Evolutionary conservation across 2,888 invertebrate genomes (phyloP), one percentile per base, ranked within the genome.

Genomic region (Nomada ferruginata): DNA sequence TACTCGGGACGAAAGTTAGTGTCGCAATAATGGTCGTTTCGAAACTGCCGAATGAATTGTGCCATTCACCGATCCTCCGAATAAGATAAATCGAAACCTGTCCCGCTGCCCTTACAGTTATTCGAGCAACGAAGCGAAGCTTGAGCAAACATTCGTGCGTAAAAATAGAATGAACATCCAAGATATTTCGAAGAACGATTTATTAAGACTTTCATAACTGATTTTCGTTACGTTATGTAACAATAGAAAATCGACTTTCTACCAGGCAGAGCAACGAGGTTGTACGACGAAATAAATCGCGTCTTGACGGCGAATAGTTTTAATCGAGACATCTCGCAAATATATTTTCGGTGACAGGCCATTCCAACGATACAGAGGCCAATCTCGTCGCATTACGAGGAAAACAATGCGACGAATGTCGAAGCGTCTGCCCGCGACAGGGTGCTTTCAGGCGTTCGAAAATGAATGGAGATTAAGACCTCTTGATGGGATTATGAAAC

Each of bases 381-480:
- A 73, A 60, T 73, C 68, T 44, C 3, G 47, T n/a, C 5, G 18
- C n/a, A 53, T 52, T 69, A 59, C 60, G 81, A 15, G 20, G 42
- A 15, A 65, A 80, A 60, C 68, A 50, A 50, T 64, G 36, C 53
- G 59, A 73, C 15, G 47, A 47, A 47, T 47, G 47, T 64, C 73
- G 81, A 69, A 55, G 47, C 73, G 65, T 44, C 81, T 81, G 81
- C 15, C 61, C 5, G 13, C 26, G 81, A 81, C 81, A 82, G 81
- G 29, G 20, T 60, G 23, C 74, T 23, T 42, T 60, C 70, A 42
- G n/a, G 64, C 64, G 47, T 65, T 68, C 69, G 13, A 59, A 20
- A 36, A 66, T 71, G 60, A 81, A 74, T 81, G 74, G 47, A 74
- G 81, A 81, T 81, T 81, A 81, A 81, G 82, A 81, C 64, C 61